Evolutionary conservation across 92 coral and sea anemone species (phyloP), one percentile per base, ranked within the genome.

Genomic region (Phenganax marumi): DNA sequence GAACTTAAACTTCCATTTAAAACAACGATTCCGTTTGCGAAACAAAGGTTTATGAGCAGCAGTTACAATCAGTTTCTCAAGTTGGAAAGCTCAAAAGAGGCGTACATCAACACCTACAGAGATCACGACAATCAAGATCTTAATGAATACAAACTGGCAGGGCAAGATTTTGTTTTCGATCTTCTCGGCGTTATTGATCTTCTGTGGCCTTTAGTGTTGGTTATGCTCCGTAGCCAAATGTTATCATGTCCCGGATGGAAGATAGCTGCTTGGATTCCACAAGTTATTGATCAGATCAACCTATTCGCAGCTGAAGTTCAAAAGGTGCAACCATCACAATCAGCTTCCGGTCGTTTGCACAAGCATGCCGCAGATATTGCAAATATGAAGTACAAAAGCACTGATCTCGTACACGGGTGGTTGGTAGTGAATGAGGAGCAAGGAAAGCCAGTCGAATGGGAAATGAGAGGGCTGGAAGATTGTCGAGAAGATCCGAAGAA

Each of bases 1-100:
- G 81, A 76, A 76, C 51, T 76, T 12, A 76, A 76, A 9, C 81
- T 77, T 52, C 60, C 82, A 57, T 77, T 77, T 60, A 25, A 14
- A 50, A 58, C 82, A 49, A 77, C 82, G 43, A n/a, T 58, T 43
- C 17, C 54, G 9, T 77, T 57, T 60, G 82, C 82, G 50, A 77
- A 77, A 50, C 82, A 77, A 64, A 57, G 82, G 16, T 77, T 77
- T 60, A 52, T 77, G 82, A 76, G 81, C 68, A 76, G 81, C 61
- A 76, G 81, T 16, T 76, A 76, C 60, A 54, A 76, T 17, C 81
- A 76, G 68, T 76, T 76, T 53, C 60, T 76, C 43, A 76, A 76
- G 68, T 46, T 76, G 52, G 81, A 76, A 23, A 76, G 49, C 24
- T 53, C 81, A 12, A 76, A 21, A 10, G 81, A 76, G 43, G 81